Evolutionary conservation across 2,113 vertebrate genomes (phyloP).

Genomic region (Boleophthalmus pectinirostris): DNA sequence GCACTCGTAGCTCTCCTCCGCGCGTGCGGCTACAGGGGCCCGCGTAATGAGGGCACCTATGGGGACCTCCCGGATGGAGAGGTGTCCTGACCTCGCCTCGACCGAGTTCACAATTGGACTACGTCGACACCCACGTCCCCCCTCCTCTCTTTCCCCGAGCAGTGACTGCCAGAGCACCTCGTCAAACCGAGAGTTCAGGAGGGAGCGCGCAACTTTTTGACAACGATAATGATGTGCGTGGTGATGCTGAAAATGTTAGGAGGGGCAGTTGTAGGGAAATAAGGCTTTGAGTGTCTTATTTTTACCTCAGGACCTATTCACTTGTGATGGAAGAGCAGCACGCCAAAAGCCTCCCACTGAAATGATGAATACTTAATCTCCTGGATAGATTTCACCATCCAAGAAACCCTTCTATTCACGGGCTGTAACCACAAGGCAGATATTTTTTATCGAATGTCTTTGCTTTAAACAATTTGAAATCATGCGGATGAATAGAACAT

Average conservation of each 20-base stretch:
- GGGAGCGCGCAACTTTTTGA: conserved; percentile 56
- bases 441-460: conserved; percentile 1
- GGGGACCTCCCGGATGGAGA: conserved; percentile 74
- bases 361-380: conserved; percentile 41
- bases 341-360: conserved; percentile 46
- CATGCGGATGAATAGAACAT: conserved; percentile 11
- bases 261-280: conserved; percentile 52
- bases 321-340: conserved; percentile 28
- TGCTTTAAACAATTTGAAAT: conserved; percentile 6
- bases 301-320: conserved; percentile 39
- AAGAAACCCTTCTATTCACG: conserved; percentile 7
- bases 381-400: conserved; percentile 13
- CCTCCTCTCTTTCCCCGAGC: conserved; percentile 30
- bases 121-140: conserved; percentile 48
- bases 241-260: conserved; percentile 53
- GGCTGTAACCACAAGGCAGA: conserved; percentile 6
- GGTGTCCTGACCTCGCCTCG: conserved; percentile 67
- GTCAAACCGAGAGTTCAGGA: conserved; percentile 51
- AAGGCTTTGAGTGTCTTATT: conserved; percentile 14
- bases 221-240: conserved; percentile 67
- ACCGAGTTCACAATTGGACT: conserved; percentile 53
- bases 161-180: conserved; percentile 35
- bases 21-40: conserved; percentile 63
- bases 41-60: conserved; percentile 76
- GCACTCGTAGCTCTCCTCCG: conserved; percentile 57